phyloP scores from a whole-genome alignment of 2,797 vertebrate species.

The Pangasius larnaudii region DNA sequence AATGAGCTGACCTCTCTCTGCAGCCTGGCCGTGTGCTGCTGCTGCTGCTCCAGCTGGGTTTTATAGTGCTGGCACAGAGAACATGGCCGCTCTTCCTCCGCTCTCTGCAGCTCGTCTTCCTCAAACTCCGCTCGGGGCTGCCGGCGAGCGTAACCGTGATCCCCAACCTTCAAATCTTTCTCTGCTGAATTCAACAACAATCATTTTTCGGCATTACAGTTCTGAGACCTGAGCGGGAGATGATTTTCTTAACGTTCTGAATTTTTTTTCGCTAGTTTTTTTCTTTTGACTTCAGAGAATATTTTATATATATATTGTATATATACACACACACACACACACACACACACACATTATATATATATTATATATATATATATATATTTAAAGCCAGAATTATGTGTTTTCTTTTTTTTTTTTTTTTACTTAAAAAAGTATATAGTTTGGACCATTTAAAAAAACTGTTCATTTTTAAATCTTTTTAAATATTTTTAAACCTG shows the following conservation, averaged over 20 bases:
- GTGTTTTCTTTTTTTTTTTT: no score
- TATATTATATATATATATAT: no score
- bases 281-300: background rate
- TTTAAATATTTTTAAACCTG: no score
- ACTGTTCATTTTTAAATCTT: no score
- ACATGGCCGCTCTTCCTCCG: constrained; percentile 69
- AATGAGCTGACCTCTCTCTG: constrained; percentile 73
- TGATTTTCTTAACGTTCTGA: background rate
- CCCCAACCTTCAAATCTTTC: constrained; percentile 76
- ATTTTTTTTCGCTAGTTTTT: no score
- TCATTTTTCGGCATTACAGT: background rate
- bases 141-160: constrained; percentile 80
- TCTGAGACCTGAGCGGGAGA: background rate
- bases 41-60: constrained; percentile 78
- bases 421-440: no score
- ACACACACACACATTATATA: no score
- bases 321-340: no score
- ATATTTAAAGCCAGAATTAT: no score
- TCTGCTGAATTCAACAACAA: constrained; percentile 62
- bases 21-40: constrained; percentile 76
- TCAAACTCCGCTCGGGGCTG: constrained; percentile 70
- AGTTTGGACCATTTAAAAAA: no score
- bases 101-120: constrained; percentile 61
- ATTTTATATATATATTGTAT: no score
- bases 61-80: constrained; percentile 77